A percentile compares a stretch with the other conserved stretches of the same genome.
These are phyloP conservation scores for Pollenia amentaria DNA, from an alignment of 2,888 invertebrate genomes.

Conservation along the genomic window DNA sequence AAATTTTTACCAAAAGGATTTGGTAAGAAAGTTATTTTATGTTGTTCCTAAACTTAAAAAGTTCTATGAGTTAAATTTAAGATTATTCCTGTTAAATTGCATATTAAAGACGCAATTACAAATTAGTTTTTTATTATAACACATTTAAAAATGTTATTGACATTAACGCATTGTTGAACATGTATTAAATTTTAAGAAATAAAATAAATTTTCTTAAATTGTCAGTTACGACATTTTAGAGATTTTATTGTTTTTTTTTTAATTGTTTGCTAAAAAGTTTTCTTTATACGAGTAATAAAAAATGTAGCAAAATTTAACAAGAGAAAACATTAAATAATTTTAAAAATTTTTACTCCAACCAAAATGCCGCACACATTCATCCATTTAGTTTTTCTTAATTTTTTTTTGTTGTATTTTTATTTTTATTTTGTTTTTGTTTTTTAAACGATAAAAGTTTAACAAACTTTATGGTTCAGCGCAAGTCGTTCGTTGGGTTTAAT, in stretches of 20 bases:
- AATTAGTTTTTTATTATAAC: not conserved
- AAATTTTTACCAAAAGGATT: not conserved
- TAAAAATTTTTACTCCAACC: slow-evolving; percentile 21
- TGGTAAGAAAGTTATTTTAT: slow-evolving; percentile 24
- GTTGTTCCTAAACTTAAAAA: no score
- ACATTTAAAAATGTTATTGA: slow-evolving; percentile 46
- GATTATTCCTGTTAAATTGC: no score
- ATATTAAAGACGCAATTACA: no score
- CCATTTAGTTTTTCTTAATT: not conserved
- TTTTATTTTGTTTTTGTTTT: slow-evolving; percentile 31
- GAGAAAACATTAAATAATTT: slow-evolving; percentile 36
- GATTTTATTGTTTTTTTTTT: slow-evolving; percentile 42
- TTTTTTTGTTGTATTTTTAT: not conserved
- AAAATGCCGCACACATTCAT: slow-evolving; percentile 32
- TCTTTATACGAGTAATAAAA: slow-evolving; percentile 27
- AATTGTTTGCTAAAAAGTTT: not conserved
- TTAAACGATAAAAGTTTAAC: slow-evolving; percentile 69
- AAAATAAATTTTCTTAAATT: slow-evolving; percentile 30
- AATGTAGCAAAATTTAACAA: slow-evolving; percentile 16
- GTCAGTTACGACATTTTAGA: slow-evolving; percentile 24
- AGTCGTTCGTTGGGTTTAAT: slow-evolving; percentile 29
- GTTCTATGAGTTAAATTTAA: no score
- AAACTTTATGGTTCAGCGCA: slow-evolving; percentile 73
- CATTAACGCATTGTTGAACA: slow-evolving; percentile 67
- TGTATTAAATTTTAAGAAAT: slow-evolving; percentile 17